Evolutionary conservation across 1,140 invertebrate species (phyloP).

Genomic region (Lepidostoma basale): DNA sequence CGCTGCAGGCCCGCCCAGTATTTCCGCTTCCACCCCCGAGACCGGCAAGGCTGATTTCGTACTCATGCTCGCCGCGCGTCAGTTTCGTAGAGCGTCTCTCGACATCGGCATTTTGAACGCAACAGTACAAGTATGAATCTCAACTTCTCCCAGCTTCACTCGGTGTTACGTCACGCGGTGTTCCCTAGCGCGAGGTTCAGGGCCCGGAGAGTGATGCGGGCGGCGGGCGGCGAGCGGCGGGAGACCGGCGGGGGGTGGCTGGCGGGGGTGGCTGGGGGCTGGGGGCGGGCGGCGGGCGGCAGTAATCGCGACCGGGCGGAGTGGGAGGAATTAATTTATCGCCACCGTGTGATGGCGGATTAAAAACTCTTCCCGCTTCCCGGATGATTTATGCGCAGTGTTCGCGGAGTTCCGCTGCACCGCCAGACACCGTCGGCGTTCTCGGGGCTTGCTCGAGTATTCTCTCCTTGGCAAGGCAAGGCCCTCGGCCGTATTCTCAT

Average conservation of each 20-base stretch:
- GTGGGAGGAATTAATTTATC: constrained; percentile 43
- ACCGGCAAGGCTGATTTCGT: not conserved
- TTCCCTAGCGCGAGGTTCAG: too few relatives aligned
- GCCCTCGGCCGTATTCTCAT: constrained; percentile 12
- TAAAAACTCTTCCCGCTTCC: constrained; percentile 34
- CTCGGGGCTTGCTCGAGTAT: constrained; percentile 13
- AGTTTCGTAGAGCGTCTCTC: too few relatives aligned
- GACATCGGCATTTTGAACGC: too few relatives aligned
- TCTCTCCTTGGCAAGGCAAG: not conserved
- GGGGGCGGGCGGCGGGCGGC: constrained; percentile 7
- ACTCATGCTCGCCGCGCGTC: not conserved
- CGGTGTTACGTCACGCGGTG: too few relatives aligned
- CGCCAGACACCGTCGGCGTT: not conserved
- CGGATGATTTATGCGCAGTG: constrained; percentile 39
- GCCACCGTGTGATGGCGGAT: constrained; percentile 38
- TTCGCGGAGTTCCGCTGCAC: constrained; percentile 31
- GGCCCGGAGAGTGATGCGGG: not conserved
- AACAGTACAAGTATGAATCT: too few relatives aligned
- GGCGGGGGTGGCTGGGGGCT: constrained; percentile 6
- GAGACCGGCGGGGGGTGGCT: not conserved
- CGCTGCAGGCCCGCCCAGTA: not conserved
- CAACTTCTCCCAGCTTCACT: too few relatives aligned
- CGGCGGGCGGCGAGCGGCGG: not conserved
- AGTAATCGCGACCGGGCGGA: not conserved
- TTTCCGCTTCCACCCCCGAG: not conserved